Evolutionary conservation across 2,888 invertebrate genomes (phyloP), one percentile per base, ranked within the genome.

Genomic region (Tanypteryx hageni): DNA sequence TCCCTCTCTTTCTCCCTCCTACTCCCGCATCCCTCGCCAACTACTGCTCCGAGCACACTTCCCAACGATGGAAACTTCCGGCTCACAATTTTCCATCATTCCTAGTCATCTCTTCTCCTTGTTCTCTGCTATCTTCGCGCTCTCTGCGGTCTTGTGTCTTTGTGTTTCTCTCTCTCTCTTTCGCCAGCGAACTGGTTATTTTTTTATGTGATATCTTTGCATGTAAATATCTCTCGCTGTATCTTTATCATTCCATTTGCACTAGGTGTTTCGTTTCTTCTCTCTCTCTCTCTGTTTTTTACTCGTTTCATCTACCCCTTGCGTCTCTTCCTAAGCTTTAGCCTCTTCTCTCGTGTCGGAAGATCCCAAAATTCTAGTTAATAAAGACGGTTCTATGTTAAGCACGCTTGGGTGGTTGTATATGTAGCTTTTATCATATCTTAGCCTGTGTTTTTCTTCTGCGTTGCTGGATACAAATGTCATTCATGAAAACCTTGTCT

Each of bases 61-160:
- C 83, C 56, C 83, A n/a, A 9, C 83, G 83, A 83, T 83, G 83
- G 83, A 83, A 83, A 83, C 44, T 83, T 83, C 83, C 83, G 83
- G 83, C 27, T 83, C 83, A 56, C 56, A 18, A 16, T 83, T 14
- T 83, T 83, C 57, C 16, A 83, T 81, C 81, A 81, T 10, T 10
- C 81, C 27, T 31, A 81, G 27, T 82, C 82, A 82, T 56, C 8
- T 57, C 83, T 16, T n/a, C 16, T 83, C 83, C n/a, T 31, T 18
- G 61, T 18, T 1, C 64, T 11, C 64, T 11, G 7, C 64, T 7
- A 18, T 11, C 16, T 18, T 18, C 44, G 10, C 82, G 16, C 22
- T 82, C 83, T 27, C 9, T 57, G n/a, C 31, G 13, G 82, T 44
- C 0, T 10, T 0, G 56, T 14, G 10, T 57, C 57, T n/a, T 44